Evolutionary conservation across 2,888 invertebrate species (phyloP).

Genomic region (Xanthia togata): DNA sequence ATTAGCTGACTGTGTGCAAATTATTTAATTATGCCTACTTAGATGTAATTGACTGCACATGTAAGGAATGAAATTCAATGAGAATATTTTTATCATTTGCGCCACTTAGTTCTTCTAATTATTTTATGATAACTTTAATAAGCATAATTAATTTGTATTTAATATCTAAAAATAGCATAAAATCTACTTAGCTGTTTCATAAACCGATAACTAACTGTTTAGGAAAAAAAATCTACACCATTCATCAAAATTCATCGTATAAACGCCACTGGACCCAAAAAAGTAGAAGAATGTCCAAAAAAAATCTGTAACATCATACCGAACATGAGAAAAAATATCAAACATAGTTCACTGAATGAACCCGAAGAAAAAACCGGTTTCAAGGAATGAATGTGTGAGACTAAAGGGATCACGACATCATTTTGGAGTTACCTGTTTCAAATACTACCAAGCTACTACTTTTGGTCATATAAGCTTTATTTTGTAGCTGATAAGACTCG

Average conservation of each 20-base stretch:
- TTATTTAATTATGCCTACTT: constrained; percentile 40
- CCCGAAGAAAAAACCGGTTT: constrained; percentile 60
- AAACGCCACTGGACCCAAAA: constrained; percentile 37
- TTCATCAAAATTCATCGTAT: constrained; percentile 20
- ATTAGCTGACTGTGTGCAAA: constrained; percentile 27
- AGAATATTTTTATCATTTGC: constrained; percentile 19
- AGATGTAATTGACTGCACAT: constrained; percentile 18
- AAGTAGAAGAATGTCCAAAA: constrained; percentile 38
- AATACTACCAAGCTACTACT: constrained; percentile 37
- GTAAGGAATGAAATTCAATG: constrained; percentile 17
- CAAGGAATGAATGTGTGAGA: constrained; percentile 63
- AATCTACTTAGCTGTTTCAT: neutral
- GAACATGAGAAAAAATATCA: constrained; percentile 50
- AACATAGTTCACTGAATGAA: constrained; percentile 67
- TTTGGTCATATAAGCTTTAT: constrained; percentile 17
- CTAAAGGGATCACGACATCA: constrained; percentile 58
- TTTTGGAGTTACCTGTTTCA: constrained; percentile 58
- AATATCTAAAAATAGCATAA: neutral
- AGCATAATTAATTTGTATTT: neutral
- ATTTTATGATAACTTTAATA: constrained; percentile 19
- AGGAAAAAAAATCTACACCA: neutral
- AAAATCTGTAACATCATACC: constrained; percentile 38
- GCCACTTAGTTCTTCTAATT: neutral
- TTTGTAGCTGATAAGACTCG: neutral
- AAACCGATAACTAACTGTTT: neutral